Evolutionary conservation across 2,113 vertebrate genomes (phyloP), one percentile per base, ranked within the genome.

Genomic region (Amblyopsis rosae): DNA sequence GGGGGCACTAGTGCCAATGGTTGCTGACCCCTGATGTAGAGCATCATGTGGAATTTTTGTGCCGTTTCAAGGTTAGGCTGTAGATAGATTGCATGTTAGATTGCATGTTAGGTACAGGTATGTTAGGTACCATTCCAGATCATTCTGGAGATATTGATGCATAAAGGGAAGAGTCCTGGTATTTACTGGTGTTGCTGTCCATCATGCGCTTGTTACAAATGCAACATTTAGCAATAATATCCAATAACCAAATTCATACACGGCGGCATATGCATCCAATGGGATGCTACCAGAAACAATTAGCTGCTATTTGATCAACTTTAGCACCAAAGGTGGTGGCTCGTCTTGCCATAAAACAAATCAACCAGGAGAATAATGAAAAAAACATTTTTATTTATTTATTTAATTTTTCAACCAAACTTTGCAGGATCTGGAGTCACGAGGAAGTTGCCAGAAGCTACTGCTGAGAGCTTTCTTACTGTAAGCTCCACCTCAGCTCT

Each of bases 1-100:
- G 26, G 3, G 26, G 26, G 26, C 26, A 26, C 26, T 26, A 1
- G 26, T 26, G 26, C 26, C 26, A 26, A 26, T 2, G 26, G 26
- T 26, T 26, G 26, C 26, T 26, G 26, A 26, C 53, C 51, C 6
- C 11, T 56, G 12, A 79, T 59, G 26, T 13, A 15, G 63, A 60
- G 57, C 76, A 68, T 86, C 72, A 76, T 70, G 75, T 82, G 80
- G 86, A 78, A 76, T 82, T 83, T 75, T 86, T 84, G 86, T 83
- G 90, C 88, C 89, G 86, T 87, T 88, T 91, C 68, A 87, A 87
- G 89, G 85, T 67, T 66, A 77, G 61, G 69, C 7, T 41, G 7
- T 41, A 69, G 46, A 47, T 51, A 59, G 72, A 64, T 57, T 60
- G 15, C 9, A 41, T 65, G 10, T 41, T 35, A 74, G 74, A 57